Conservation (phyloP, 1,140 invertebrate species). For the Dendrolimus kikuchii region DNA sequence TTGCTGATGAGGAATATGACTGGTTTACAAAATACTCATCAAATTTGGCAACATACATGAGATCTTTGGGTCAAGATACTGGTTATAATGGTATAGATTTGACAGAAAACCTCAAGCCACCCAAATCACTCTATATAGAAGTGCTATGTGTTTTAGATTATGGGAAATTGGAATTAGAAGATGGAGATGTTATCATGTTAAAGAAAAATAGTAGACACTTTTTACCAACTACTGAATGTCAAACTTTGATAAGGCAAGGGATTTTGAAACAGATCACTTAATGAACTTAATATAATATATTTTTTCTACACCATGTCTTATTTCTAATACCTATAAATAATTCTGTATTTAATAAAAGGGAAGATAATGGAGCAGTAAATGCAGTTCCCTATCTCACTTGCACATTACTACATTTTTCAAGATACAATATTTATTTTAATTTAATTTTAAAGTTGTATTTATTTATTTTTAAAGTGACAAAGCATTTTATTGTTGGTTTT, state of each 20-base stretch:
- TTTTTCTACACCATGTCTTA: no score
- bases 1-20: constrained; percentile 86
- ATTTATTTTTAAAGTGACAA: no score
- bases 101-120: constrained; percentile 90
- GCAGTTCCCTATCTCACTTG: no score
- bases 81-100: constrained; percentile 86
- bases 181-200: constrained; percentile 90
- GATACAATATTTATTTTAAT: no score
- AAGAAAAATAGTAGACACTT: constrained; percentile 96
- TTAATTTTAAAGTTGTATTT: no score
- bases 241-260: constrained; percentile 93
- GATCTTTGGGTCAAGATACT: constrained; percentile 83
- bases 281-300: constrained; percentile 10
- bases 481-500: no score
- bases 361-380: no score
- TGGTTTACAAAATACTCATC: constrained; percentile 94
- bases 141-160: constrained; percentile 92
- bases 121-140: constrained; percentile 94
- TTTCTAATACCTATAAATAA: no score
- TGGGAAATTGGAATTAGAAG: constrained; percentile 94
- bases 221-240: constrained; percentile 89
- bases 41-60: constrained; percentile 91
- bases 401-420: no score
- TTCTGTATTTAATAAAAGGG: no score
- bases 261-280: constrained; percentile 84